Base-by-base conservation (phyloP, 2,113 vertebrate species). In the Aramus guarauna region DNA sequence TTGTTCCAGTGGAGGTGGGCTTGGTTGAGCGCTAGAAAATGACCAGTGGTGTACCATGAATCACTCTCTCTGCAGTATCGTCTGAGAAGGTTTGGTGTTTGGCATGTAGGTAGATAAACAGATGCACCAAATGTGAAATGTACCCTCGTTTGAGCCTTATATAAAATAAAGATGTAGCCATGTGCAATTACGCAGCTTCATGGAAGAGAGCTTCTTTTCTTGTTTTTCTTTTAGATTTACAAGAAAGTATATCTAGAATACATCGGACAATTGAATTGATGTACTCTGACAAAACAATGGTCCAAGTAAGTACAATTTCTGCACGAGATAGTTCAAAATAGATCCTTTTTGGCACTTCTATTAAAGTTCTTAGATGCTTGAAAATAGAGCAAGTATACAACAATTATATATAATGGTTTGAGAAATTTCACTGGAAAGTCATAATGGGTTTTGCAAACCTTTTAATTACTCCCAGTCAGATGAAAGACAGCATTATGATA, bases 221-320 rank as follows among this genome's bases (percentile, higher is more conserved):
- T 68, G 23, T 88, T 93, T 36, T 94, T 30, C 63, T 79, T 79
- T 62, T 96, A 99, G 99, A 99, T 98, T 98, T 99, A 69, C 99
- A 99, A 97, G 99, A 99, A 96, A 99, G 99, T 87, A 99, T 99
- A 97, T 98, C 98, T 73, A 98, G 99, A 98, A 99, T 99, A 98
- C 99, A 99, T 97, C 98, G 99, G 96, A 99, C 99, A 92, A 99
- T 99, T 91, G 99, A 99, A 32, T 95, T 99, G 62, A 99, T 99
- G 99, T 99, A 99, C 97, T 99, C 99, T 23, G 99, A 99, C 98
- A 99, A 99, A 98, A 98, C 99, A 81, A 99, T 99, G 99, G 98
- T 99, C 97, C 99, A 99, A 97, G 99, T 99, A 97, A 98, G 98
- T 98, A 96, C 52, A 52, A 32, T 79, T 87, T 96, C 71, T 53